Evolutionary conservation across 35 echinoderm and acorn worm genomes (phyloP), one percentile per base, ranked within the genome.

Genomic region (Ophiothrix spiculata): DNA sequence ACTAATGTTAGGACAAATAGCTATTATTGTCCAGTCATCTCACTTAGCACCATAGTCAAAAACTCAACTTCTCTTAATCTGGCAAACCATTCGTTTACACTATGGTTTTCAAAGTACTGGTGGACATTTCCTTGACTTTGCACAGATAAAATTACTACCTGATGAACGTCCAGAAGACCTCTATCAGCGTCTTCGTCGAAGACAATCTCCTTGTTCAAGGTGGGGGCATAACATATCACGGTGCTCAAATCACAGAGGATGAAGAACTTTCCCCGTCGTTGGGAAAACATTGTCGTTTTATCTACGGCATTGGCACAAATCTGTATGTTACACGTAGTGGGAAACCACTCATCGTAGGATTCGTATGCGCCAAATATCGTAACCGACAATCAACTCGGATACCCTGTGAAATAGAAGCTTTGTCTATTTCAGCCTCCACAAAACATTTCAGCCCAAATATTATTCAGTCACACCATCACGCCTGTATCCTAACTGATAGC

Each of bases 401-500:
- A 32, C 73, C 89, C 32, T 91, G 81, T 56, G 89, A 91, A 74
- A 42, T 91, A 1, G 89, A 85, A 41, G 89, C 81, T 4, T 77
- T 91, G 3, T 45, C 81, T 54, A 91, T 91, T 8, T 28, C 89
- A 36, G 75, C 79, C 38, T 39, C 89, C 39, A 56, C 74, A 17
- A 85, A 86, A 38, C 89, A 91, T 77, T 91, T 91, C 45, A 85
- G 81, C 74, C 82, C 89, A 25, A 84, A 74, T 11, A 84, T 90
- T 42, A 85, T 85, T 33, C 81, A 90, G 32, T 90, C 88, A 1
- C 33, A 84, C 0, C 88, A 85, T 36, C 80, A 83, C n/a, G 2
- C 69, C 14, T 74, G 39, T 32, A 56, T 92, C 41, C 90, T 92
- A 54, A 81, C 84, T 36, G 90, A 92, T 33, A 83, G 90, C 73